A percentile compares a stretch with the other conserved stretches of the same genome.
These are phyloP conservation scores for Epinephelus cyanopodus DNA, from an alignment of 2,113 vertebrate genomes.

Conservation along the genomic window DNA sequence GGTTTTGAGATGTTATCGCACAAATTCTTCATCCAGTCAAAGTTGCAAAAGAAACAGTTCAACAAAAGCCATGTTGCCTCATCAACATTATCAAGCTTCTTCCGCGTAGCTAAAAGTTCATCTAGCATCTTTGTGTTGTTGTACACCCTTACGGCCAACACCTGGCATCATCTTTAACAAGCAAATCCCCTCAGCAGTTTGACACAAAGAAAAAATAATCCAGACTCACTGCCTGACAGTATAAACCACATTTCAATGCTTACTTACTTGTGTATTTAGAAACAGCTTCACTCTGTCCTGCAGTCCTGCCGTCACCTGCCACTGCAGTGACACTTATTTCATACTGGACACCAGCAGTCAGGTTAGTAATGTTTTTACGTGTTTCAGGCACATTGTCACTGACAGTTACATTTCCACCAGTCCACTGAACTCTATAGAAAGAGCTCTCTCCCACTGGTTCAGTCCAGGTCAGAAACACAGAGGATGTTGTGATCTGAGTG, in stretches of 20 bases:
- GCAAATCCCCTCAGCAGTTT: too few species aligned
- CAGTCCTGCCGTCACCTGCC: background rate
- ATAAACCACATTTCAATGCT: too few species aligned
- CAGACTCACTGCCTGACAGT: too few species aligned
- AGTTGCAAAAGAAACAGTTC: too few species aligned
- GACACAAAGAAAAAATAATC: background rate
- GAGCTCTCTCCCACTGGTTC: conserved; percentile 28
- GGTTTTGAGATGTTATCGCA: background rate
- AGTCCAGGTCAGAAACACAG: conserved; percentile 27
- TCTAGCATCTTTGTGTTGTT: too few species aligned
- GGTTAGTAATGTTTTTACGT: conserved; percentile 1
- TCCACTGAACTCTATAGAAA: conserved; percentile 53
- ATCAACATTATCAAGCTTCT: too few species aligned
- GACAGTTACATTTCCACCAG: accelerated
- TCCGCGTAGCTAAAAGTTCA: too few species aligned
- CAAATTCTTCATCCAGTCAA: background rate
- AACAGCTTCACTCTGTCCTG: background rate
- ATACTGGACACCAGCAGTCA: conserved; percentile 58
- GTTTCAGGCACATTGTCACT: accelerated
- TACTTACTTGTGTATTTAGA: conserved; percentile 33
- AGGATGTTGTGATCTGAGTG: conserved; percentile 32
- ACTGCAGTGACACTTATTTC: conserved; percentile 3
- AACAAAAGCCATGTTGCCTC: background rate
- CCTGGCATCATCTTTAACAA: too few species aligned
- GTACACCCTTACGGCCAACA: too few species aligned